Evolutionary conservation across 92 coral and sea anemone genomes (phyloP).

Genomic region (Porites cylindrica): DNA sequence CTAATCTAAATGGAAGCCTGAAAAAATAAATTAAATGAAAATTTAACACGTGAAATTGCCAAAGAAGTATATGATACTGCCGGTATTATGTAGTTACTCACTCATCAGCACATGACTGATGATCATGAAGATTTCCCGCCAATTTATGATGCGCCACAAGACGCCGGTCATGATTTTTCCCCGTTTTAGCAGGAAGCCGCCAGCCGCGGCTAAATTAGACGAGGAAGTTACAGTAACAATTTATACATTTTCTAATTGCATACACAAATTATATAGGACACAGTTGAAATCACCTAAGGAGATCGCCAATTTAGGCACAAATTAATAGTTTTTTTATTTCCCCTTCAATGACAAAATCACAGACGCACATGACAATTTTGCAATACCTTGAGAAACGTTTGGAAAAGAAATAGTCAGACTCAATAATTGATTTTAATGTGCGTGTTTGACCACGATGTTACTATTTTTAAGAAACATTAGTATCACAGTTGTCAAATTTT

Average conservation of each 20-base stretch:
- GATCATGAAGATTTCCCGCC: not conserved
- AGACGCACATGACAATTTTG: too few relatives aligned
- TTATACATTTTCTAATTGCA: not conserved
- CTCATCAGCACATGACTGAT: not conserved
- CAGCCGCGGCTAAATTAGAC: not conserved
- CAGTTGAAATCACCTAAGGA: not conserved
- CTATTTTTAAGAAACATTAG: not conserved
- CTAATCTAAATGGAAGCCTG: not conserved
- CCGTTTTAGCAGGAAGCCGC: constrained; percentile 19
- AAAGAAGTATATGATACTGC: not conserved
- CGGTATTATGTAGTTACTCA: not conserved
- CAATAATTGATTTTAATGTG: not conserved
- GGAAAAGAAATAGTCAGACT: too few relatives aligned
- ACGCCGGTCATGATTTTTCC: not conserved
- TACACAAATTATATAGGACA: not conserved
- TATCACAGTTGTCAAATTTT: not conserved
- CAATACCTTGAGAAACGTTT: too few relatives aligned
- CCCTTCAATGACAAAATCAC: too few relatives aligned
- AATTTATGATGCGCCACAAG: not conserved
- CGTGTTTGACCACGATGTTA: not conserved
- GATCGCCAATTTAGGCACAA: not conserved
- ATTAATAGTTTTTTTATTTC: not conserved
- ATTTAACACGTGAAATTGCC: not conserved
- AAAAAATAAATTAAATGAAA: not conserved
- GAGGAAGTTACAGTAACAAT: not conserved